phyloP scores from a whole-genome alignment of 2,888 invertebrate species.

The Acronicta aceris region DNA sequence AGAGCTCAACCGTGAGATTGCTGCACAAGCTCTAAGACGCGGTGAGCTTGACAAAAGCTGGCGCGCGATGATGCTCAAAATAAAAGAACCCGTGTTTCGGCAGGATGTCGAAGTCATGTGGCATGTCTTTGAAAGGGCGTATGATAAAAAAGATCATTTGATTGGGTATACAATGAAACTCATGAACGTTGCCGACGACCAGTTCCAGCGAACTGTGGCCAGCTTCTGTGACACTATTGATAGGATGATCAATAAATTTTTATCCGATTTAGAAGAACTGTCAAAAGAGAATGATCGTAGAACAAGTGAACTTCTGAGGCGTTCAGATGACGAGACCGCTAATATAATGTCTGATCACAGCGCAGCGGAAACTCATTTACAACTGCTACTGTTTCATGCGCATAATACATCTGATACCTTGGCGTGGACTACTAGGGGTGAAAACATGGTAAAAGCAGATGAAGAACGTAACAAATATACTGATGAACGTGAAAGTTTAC shows the following conservation, averaged over 20 bases:
- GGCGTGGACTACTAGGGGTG: conserved; percentile 80
- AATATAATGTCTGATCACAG: conserved; percentile 71
- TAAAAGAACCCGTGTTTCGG: conserved; percentile 80
- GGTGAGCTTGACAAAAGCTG: conserved; percentile 76
- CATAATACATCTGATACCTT: conserved; percentile 74
- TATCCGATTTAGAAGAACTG: conserved; percentile 73
- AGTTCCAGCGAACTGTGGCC: conserved; percentile 90
- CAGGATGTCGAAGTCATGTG: conserved; percentile 81
- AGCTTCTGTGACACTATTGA: conserved; percentile 91
- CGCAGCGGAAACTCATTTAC: conserved; percentile 81
- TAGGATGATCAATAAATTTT: conserved; percentile 87
- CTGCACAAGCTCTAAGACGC: conserved; percentile 69
- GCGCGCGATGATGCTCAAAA: conserved; percentile 78
- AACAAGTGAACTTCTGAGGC: conserved; percentile 67
- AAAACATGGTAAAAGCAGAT: conserved; percentile 81
- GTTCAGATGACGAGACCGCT: conserved; percentile 66
- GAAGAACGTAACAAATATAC: conserved; percentile 76
- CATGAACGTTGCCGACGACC: conserved; percentile 90
- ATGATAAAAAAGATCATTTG: conserved; percentile 89
- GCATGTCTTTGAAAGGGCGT: conserved; percentile 86
- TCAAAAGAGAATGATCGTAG: conserved; percentile 71
- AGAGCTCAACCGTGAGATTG: conserved; percentile 77
- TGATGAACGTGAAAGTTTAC: conserved; percentile 75
- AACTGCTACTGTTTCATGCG: conserved; percentile 76
- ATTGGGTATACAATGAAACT: conserved; percentile 89